Evolutionary conservation across 2,113 vertebrate genomes (phyloP).

Genomic region (Daphoenositta chrysoptera): DNA sequence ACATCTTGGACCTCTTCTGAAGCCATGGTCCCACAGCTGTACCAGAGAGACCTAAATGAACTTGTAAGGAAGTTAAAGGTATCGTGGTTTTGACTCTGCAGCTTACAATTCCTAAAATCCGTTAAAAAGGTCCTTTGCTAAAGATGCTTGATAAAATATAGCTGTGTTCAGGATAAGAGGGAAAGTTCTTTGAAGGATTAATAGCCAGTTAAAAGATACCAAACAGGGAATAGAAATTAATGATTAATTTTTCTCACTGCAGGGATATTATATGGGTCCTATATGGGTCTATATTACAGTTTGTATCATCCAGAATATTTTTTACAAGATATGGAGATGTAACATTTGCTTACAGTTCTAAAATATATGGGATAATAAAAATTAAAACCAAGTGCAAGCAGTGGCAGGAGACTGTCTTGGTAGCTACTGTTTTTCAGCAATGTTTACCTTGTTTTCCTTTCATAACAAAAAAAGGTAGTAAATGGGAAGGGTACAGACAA

Average conservation of each 20-base stretch:
- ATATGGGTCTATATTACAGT: background rate
- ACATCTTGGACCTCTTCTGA: background rate
- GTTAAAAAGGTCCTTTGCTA: background rate
- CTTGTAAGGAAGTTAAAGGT: background rate
- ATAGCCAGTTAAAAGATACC: background rate
- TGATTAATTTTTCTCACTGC: background rate
- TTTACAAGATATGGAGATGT: background rate
- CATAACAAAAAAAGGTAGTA: background rate
- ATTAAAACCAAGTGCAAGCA: background rate
- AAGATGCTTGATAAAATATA: background rate
- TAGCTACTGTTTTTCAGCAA: background rate
- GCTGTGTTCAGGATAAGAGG: background rate
- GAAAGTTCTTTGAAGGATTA: background rate
- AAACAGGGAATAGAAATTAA: background rate
- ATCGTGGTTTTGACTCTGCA: fast-evolving
- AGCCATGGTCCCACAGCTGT: background rate
- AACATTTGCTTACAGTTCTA: background rate
- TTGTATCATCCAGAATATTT: background rate
- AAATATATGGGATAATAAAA: background rate
- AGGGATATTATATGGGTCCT: background rate
- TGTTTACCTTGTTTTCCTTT: background rate
- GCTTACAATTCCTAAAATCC: background rate
- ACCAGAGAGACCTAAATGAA: background rate
- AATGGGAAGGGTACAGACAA: background rate
- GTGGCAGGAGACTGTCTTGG: background rate